A percentile compares a stretch with the other conserved stretches of the same genome.
Conservation (phyloP, 64 coral and sea anemone species). For the Stichodactyla helianthus region DNA sequence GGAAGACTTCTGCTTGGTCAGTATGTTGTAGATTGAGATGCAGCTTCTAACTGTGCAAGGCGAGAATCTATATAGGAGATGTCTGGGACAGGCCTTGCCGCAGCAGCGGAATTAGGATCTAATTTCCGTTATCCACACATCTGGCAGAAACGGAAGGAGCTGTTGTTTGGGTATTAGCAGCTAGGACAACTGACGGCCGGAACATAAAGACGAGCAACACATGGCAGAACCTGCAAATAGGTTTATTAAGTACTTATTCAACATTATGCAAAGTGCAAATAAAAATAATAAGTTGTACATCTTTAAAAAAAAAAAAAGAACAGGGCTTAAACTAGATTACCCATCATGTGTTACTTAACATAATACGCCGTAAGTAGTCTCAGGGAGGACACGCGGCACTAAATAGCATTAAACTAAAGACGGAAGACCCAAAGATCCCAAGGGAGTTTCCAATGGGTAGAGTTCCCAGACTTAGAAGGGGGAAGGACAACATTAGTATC, state of each 20-base stretch:
- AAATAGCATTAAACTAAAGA: no score
- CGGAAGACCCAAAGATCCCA: no score
- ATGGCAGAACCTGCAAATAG: slow-evolving; percentile 20
- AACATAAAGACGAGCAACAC: slow-evolving; percentile 6
- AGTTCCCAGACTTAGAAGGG: not conserved
- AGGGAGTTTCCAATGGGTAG: no score
- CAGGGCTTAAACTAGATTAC: no score
- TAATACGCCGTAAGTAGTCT: no score
- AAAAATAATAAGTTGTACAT: no score
- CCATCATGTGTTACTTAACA: no score
- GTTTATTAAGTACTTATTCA: not conserved
- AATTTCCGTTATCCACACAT: slow-evolving; percentile 32
- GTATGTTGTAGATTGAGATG: slow-evolving; percentile 16
- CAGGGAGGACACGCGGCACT: no score
- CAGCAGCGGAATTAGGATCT: not conserved
- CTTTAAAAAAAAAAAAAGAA: no score
- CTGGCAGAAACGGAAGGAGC: slow-evolving; percentile 41
- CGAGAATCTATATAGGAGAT: slow-evolving; percentile 31
- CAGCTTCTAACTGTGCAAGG: slow-evolving; percentile 15
- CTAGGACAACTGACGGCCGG: slow-evolving; percentile 30
- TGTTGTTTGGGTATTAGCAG: slow-evolving; percentile 29
- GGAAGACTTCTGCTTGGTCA: slow-evolving; percentile 16
- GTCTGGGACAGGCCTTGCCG: not conserved
- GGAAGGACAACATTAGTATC: not conserved
- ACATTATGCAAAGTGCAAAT: no score